A percentile compares a stretch with the other conserved stretches of the same genome.
Evolutionary conservation across 1,140 invertebrate genomes (phyloP).

Genomic region (Solenopsis invicta): DNA sequence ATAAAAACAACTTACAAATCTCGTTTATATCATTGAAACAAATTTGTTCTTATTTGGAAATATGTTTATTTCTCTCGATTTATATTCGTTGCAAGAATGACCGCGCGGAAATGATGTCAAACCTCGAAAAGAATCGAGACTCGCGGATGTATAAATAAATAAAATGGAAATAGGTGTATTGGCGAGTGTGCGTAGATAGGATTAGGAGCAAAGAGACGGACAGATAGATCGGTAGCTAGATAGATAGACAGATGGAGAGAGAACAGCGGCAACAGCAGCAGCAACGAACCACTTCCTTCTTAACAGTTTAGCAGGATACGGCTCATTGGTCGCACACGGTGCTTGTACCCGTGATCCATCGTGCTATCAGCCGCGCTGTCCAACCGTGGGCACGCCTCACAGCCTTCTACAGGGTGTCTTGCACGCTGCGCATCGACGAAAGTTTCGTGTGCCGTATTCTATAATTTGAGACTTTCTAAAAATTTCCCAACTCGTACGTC

Average conservation of each 20-base stretch:
- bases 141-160: slow-evolving; percentile 33
- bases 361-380: slow-evolving; percentile 80
- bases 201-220: slow-evolving; percentile 36
- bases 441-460: neutral
- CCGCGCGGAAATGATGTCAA: neutral
- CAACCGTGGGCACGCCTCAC: slow-evolving; percentile 76
- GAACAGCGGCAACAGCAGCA: slow-evolving; percentile 68
- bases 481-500: neutral
- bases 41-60: neutral
- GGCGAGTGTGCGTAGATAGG: neutral
- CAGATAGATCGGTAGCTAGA: slow-evolving; percentile 60
- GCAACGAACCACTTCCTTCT: slow-evolving; percentile 88
- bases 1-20: neutral
- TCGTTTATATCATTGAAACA: neutral
- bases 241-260: slow-evolving; percentile 66
- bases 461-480: neutral
- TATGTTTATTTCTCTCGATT: neutral
- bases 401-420: slow-evolving; percentile 70
- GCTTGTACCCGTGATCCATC: slow-evolving; percentile 77
- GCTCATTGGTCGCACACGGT: slow-evolving; percentile 84
- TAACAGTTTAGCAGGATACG: slow-evolving; percentile 88
- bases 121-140: neutral
- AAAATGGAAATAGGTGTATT: slow-evolving; percentile 9
- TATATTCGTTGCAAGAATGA: neutral
- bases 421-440: neutral